Evolutionary conservation across 2,888 invertebrate genomes (phyloP).

Genomic region (Torymus tubicola): DNA sequence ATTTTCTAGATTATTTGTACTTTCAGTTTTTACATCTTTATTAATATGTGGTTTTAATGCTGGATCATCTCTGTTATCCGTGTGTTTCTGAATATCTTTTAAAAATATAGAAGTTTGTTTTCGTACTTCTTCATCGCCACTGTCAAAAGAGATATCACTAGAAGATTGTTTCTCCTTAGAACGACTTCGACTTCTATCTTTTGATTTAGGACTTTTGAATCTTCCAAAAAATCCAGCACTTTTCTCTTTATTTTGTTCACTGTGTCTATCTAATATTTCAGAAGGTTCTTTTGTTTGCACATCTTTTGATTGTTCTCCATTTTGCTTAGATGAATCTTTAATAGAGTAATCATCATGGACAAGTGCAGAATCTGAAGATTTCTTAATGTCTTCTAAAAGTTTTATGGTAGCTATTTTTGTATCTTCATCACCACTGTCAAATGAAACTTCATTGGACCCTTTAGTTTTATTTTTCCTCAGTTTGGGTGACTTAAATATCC

Average conservation of each 20-base stretch:
- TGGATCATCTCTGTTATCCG: conserved; percentile 63
- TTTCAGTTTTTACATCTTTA: conserved; percentile 29
- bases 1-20: conserved; percentile 6
- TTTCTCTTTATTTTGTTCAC: conserved; percentile 62
- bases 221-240: conserved; percentile 60
- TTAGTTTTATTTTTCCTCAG: conserved; percentile 69
- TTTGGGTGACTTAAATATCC: conserved; percentile 72
- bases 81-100: conserved; percentile 67
- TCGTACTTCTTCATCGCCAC: conserved; percentile 70
- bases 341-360: conserved; percentile 22
- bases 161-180: conserved; percentile 68
- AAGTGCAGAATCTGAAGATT: conserved; percentile 57
- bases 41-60: conserved; percentile 27
- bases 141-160: conserved; percentile 70
- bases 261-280: conserved; percentile 47
- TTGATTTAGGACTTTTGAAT: conserved; percentile 70
- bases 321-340: conserved; percentile 36
- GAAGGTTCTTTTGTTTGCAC: conserved; percentile 53
- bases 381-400: conserved; percentile 64
- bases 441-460: conserved; percentile 70
- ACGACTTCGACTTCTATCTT: conserved; percentile 66
- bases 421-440: conserved; percentile 73
- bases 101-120: conserved; percentile 66
- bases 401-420: conserved; percentile 62
- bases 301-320: conserved; percentile 47